Conservation (phyloP, 2,113 vertebrate genomes). For the Neoarius graeffei region DNA sequence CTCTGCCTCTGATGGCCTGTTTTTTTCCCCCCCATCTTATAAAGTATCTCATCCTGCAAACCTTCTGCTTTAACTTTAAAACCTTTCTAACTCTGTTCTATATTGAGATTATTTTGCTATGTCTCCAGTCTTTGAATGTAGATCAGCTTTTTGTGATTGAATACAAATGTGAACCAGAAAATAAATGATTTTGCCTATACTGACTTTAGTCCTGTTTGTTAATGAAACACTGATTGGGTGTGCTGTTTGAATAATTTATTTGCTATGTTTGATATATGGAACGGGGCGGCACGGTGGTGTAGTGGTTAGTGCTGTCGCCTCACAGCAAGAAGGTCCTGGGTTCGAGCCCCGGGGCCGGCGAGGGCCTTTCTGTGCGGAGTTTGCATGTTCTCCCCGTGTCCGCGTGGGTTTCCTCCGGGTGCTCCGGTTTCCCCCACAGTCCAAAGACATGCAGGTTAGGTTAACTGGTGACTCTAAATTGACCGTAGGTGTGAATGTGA, state of each 20-base stretch:
- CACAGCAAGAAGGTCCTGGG: too few relatives aligned
- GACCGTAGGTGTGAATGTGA: too few relatives aligned
- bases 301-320: too few relatives aligned
- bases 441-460: too few relatives aligned
- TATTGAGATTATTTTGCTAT: conserved; percentile 11
- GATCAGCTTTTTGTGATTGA: conserved; percentile 34
- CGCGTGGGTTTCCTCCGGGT: too few relatives aligned
- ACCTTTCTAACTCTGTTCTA: conserved; percentile 13
- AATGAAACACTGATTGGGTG: not conserved
- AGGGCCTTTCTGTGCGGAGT: too few relatives aligned
- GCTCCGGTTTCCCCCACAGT: too few relatives aligned
- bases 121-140: conserved; percentile 35
- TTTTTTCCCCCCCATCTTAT: conserved; percentile 19
- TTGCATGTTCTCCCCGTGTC: too few relatives aligned
- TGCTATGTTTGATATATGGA: not conserved
- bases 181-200: conserved; percentile 42
- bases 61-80: conserved; percentile 9
- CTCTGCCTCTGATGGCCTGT: not conserved
- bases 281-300: too few relatives aligned
- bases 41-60: not conserved
- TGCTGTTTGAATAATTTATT: not conserved
- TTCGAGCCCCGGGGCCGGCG: too few relatives aligned
- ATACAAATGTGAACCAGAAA: conserved; percentile 24
- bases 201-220: not conserved
- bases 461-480: too few relatives aligned